Evolutionary conservation across 2,888 invertebrate species (phyloP).

Genomic region (Synanthedon vespiformis): DNA sequence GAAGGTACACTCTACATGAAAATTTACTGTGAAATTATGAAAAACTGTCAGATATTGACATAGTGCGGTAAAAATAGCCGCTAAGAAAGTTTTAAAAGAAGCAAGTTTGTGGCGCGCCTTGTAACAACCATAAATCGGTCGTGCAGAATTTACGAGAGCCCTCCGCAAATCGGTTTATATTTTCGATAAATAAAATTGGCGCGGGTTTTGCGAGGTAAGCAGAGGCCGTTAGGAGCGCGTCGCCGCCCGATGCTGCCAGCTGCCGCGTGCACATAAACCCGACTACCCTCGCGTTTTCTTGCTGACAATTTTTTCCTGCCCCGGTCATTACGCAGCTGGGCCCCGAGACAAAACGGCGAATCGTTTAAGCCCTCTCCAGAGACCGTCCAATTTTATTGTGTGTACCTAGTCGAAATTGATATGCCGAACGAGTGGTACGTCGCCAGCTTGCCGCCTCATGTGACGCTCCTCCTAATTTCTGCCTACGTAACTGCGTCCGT

Average conservation of each 20-base stretch:
- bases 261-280: slow-evolving; percentile 66
- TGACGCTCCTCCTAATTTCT: slow-evolving; percentile 26
- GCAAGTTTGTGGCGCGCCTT: slow-evolving; percentile 59
- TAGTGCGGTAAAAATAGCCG: neutral
- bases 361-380: slow-evolving; percentile 70
- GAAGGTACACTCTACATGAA: too few species aligned
- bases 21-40: too few species aligned
- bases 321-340: slow-evolving; percentile 70
- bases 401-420: slow-evolving; percentile 68
- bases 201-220: slow-evolving; percentile 70
- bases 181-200: slow-evolving; percentile 72
- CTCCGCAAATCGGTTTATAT: slow-evolving; percentile 70
- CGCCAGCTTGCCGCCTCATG: slow-evolving; percentile 29
- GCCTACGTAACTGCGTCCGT: neutral
- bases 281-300: slow-evolving; percentile 69
- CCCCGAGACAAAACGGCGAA: slow-evolving; percentile 70
- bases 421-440: slow-evolving; percentile 55
- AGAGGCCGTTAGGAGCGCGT: slow-evolving; percentile 66
- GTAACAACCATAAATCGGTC: slow-evolving; percentile 66
- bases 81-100: slow-evolving; percentile 21
- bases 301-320: slow-evolving; percentile 70
- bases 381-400: slow-evolving; percentile 70
- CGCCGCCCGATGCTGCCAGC: slow-evolving; percentile 45
- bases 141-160: slow-evolving; percentile 64
- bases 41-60: too few species aligned